Conservation (phyloP, 2,113 vertebrate species). For the Larimichthys polyactis region DNA sequence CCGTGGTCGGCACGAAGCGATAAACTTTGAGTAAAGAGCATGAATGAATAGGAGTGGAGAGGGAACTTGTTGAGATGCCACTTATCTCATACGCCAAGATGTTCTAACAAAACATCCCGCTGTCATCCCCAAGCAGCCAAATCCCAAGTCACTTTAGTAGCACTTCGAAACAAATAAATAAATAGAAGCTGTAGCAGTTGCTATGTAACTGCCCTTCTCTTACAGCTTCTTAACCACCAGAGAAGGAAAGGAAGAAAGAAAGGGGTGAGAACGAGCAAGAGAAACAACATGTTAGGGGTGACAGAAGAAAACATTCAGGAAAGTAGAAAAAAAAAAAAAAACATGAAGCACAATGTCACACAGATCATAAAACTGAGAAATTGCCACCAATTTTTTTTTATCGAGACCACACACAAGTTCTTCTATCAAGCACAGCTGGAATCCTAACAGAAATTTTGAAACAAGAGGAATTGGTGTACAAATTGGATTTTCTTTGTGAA, state of each 20-base stretch:
- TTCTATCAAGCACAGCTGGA: not conserved
- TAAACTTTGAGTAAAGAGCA: constrained; percentile 4
- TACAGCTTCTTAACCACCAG: constrained; percentile 4
- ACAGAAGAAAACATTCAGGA: not conserved
- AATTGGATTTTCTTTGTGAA: no score
- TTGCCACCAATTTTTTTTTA: not conserved
- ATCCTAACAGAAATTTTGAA: not conserved
- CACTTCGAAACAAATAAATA: not conserved
- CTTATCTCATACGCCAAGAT: constrained; percentile 15
- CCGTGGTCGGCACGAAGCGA: not conserved
- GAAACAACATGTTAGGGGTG: not conserved
- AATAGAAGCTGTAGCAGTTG: not conserved
- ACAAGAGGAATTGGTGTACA: no score
- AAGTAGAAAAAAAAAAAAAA: not conserved
- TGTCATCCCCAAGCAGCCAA: constrained; percentile 27
- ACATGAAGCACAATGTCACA: not conserved
- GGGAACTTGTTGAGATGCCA: constrained; percentile 16
- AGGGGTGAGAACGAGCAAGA: not conserved
- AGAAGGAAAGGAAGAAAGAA: not conserved
- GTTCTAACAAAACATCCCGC: constrained; percentile 40
- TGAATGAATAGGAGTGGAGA: not conserved
- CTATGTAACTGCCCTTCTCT: constrained; percentile 26
- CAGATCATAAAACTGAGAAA: not conserved
- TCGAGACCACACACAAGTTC: not conserved
- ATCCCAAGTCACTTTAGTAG: constrained; percentile 37